phyloP scores from a whole-genome alignment of 1,140 invertebrate species.

The Anastrepha ludens region DNA sequence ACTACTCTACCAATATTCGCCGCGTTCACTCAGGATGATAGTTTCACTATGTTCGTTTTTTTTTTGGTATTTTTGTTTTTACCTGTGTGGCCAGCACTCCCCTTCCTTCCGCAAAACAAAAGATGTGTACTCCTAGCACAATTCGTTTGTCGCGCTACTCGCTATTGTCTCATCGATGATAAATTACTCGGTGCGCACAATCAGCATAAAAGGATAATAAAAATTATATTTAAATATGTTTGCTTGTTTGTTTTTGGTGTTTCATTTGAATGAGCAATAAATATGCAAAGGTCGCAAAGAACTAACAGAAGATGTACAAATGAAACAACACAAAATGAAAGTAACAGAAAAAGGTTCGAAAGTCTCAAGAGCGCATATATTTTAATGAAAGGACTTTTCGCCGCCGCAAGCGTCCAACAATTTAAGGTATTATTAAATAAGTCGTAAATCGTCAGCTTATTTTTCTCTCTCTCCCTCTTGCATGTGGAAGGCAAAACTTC shows the following conservation, averaged over 20 bases:
- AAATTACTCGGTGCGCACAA: constrained; percentile 43
- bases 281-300: background rate
- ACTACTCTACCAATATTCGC: background rate
- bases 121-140: background rate
- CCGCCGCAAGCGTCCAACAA: background rate
- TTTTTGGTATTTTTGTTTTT: background rate
- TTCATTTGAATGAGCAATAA: constrained; percentile 29
- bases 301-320: background rate
- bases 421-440: constrained; percentile 5
- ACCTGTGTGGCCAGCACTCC: constrained; percentile 12
- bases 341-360: background rate
- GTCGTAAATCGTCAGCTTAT: constrained; percentile 40
- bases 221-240: constrained; percentile 32
- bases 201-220: constrained; percentile 39
- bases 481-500: background rate
- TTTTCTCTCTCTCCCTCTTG: background rate
- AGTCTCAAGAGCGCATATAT: background rate
- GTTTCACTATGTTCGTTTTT: background rate
- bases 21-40: background rate
- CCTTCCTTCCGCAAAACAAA: constrained; percentile 21
- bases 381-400: background rate
- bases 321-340: background rate
- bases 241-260: background rate
- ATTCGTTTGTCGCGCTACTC: constrained; percentile 32
- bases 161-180: constrained; percentile 44